phyloP scores from a whole-genome alignment of 2,888 invertebrate genomes.

The Incurvaria masculella region DNA sequence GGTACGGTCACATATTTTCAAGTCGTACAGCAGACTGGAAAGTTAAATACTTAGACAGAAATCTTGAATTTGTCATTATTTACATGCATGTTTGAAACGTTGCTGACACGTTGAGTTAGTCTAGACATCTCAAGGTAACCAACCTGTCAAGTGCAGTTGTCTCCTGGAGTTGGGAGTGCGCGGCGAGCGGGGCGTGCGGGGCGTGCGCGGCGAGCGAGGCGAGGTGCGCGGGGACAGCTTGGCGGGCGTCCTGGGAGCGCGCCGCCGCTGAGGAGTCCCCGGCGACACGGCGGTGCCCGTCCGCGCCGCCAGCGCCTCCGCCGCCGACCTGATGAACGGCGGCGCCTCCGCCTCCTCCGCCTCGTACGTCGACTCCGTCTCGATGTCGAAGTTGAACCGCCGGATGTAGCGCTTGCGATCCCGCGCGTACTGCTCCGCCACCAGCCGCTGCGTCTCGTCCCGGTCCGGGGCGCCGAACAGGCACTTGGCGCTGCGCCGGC shows the following conservation, averaged over 20 bases:
- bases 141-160: slow-evolving; percentile 54
- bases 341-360: slow-evolving; percentile 36
- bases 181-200: slow-evolving; percentile 43
- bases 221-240: slow-evolving; percentile 24
- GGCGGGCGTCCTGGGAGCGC: slow-evolving; percentile 34
- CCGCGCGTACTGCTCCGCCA: slow-evolving; percentile 56
- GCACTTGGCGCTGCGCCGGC: slow-evolving; percentile 53
- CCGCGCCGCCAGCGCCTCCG: slow-evolving; percentile 41
- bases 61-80: too few relatives aligned
- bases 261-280: slow-evolving; percentile 42
- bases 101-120: too few relatives aligned
- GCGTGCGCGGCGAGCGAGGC: slow-evolving; percentile 31
- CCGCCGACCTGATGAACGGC: slow-evolving; percentile 24
- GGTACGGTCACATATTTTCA: too few relatives aligned
- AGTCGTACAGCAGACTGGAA: too few relatives aligned
- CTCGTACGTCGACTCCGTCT: slow-evolving; percentile 41
- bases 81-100: too few relatives aligned
- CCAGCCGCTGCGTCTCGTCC: slow-evolving; percentile 54
- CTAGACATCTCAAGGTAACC: too few relatives aligned
- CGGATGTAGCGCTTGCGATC: slow-evolving; percentile 57
- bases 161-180: slow-evolving; percentile 47
- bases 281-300: slow-evolving; percentile 41
- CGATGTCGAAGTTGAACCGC: slow-evolving; percentile 59
- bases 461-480: slow-evolving; percentile 60
- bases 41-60: too few relatives aligned